These are phyloP conservation scores for Macaria notata DNA, from an alignment of 2,888 invertebrate species.

Conservation along the genomic window DNA sequence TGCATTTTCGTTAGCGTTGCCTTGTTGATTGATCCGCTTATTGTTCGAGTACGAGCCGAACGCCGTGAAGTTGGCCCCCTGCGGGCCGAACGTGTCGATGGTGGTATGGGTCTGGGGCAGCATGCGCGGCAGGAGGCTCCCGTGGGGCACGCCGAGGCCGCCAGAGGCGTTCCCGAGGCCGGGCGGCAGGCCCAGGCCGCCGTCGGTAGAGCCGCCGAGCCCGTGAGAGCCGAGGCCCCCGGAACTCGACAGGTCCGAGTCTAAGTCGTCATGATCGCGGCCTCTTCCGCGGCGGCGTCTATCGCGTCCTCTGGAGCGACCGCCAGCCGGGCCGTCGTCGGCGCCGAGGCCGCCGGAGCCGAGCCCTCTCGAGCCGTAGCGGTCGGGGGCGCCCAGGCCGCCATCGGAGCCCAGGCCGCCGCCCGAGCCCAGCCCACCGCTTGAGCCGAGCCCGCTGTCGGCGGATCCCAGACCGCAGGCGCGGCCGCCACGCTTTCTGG, in stretches of 20 bases:
- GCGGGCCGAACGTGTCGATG: slow-evolving; percentile 55
- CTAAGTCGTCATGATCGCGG: slow-evolving; percentile 60
- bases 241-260: slow-evolving; percentile 46
- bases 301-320: slow-evolving; percentile 60
- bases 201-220: slow-evolving; percentile 49
- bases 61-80: slow-evolving; percentile 73
- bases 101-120: slow-evolving; percentile 63
- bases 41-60: slow-evolving; percentile 72
- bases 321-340: slow-evolving; percentile 36
- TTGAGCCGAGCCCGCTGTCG: slow-evolving; percentile 31
- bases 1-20: slow-evolving; percentile 44
- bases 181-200: slow-evolving; percentile 53
- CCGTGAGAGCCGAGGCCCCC: slow-evolving; percentile 57
- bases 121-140: slow-evolving; percentile 74
- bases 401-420: slow-evolving; percentile 37
- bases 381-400: slow-evolving; percentile 40
- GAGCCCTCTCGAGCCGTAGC: slow-evolving; percentile 43
- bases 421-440: slow-evolving; percentile 45
- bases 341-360: slow-evolving; percentile 41
- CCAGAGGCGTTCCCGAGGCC: slow-evolving; percentile 60
- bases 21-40: slow-evolving; percentile 42
- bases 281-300: slow-evolving; percentile 73
- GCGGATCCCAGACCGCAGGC: slow-evolving; percentile 47
- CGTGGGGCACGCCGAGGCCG: slow-evolving; percentile 74
- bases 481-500: slow-evolving; percentile 66